A percentile compares a stretch with the other conserved stretches of the same genome.
phyloP scores from a whole-genome alignment of 2,888 invertebrate species.

The Apamea epomidion region DNA sequence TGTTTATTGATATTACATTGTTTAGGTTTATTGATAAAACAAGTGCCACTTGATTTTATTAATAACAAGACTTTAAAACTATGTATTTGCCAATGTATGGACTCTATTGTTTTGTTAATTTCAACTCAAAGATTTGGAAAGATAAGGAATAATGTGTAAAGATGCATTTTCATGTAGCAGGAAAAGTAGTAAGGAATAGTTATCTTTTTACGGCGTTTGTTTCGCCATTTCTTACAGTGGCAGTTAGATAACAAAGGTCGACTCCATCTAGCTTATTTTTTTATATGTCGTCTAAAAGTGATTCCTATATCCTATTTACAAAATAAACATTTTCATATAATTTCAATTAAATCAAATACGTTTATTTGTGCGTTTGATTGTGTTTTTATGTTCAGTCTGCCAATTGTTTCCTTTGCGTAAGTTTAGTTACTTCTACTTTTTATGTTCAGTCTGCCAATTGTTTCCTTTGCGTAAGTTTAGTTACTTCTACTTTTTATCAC shows the following conservation, averaged over 20 bases:
- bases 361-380: background rate
- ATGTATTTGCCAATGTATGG: background rate
- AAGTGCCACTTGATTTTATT: background rate
- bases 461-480: background rate
- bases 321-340: background rate
- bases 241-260: background rate
- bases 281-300: background rate
- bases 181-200: background rate
- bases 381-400: background rate
- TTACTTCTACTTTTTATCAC: constrained; percentile 2
- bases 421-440: background rate
- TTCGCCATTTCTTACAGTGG: background rate
- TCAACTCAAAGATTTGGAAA: background rate
- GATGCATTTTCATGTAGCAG: background rate
- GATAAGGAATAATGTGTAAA: too few relatives aligned
- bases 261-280: background rate
- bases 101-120: background rate
- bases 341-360: background rate
- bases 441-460: constrained; percentile 5
- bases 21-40: background rate
- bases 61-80: background rate
- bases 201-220: background rate
- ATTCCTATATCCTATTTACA: background rate
- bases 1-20: background rate
- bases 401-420: background rate